Evolutionary conservation across 2,113 vertebrate genomes (phyloP), one percentile per base, ranked within the genome.

Genomic region (Heterotis niloticus): DNA sequence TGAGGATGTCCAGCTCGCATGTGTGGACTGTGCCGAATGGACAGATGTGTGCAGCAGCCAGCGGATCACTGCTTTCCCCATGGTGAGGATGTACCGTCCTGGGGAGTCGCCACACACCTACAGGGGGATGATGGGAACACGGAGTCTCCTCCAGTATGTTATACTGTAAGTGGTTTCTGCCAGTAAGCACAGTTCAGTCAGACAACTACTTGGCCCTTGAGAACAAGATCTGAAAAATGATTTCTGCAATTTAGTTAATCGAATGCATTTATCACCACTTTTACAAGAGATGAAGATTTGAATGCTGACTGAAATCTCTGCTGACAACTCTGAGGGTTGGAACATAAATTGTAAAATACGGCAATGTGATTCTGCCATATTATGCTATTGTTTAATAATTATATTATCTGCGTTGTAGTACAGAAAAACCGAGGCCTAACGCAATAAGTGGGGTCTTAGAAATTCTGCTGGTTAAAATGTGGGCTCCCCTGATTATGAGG

Each of bases 21-120:
- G 80, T 0, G 85, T 98, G 1, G 92, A 98, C 87, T 99, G 97
- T 81, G 94, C 93, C 56, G 96, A 98, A 82, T 98, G 95, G 95
- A 90, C 94, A 4, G 88, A 92, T 26, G 65, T 96, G 12, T 98
- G 97, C 26, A 81, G 77, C 0, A 87, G 89, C 77, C 91, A 94
- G 88, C 94, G 94, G 5, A 81, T 96, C 87, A 94, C 93, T 3
- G 88, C 88, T 17, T 95, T 96, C 84, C 98, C 98, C 10, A 79
- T 80, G 1, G n/a, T 98, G 26, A 88, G 89, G 86, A 64, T 95
- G 59, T 94, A 96, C 13, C 82, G 85, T 72, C 84, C 89, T 69
- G 90, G 88, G 0, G 84, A 89, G 69, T 12, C 79, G 0, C 76
- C 91, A 0, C 85, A 91, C 79, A 68, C 44, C 1, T 98, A 98